A percentile compares a stretch with the other conserved stretches of the same genome.
These are phyloP conservation scores for Chouioia cunea DNA, from an alignment of 2,888 invertebrate genomes.

Conservation along the genomic window DNA sequence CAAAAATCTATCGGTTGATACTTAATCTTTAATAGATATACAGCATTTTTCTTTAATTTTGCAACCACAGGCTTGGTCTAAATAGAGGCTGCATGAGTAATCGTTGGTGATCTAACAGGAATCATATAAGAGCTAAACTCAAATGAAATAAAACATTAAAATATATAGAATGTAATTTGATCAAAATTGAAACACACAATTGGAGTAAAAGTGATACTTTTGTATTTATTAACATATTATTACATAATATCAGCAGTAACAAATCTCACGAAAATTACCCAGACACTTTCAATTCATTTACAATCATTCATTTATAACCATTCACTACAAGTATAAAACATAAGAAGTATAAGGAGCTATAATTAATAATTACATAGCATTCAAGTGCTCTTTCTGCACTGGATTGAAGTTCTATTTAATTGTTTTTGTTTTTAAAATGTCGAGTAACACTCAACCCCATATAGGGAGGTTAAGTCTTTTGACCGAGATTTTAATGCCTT, in stretches of 20 bases:
- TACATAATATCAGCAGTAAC: too few relatives aligned
- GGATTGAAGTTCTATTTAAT: background rate
- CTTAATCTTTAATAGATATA: too few relatives aligned
- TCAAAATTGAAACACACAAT: too few relatives aligned
- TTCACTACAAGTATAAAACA: slow-evolving; percentile 7
- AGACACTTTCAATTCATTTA: background rate
- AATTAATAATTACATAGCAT: background rate
- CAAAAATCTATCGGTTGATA: too few relatives aligned
- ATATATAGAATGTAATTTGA: too few relatives aligned
- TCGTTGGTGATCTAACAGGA: too few relatives aligned
- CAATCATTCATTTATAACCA: background rate
- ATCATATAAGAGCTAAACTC: too few relatives aligned
- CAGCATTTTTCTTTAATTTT: too few relatives aligned
- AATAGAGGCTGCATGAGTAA: too few relatives aligned
- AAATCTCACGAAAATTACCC: too few relatives aligned
- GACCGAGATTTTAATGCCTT: slow-evolving; percentile 18
- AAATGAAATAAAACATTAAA: too few relatives aligned
- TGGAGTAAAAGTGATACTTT: background rate
- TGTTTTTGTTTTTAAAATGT: background rate
- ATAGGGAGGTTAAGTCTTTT: background rate
- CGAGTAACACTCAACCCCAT: background rate
- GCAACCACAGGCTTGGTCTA: too few relatives aligned
- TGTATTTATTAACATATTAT: background rate
- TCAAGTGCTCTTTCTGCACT: background rate
- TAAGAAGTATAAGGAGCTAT: slow-evolving; percentile 7